Conservation (phyloP, 2,888 invertebrate genomes). For the Nemotelus nigrinus region DNA sequence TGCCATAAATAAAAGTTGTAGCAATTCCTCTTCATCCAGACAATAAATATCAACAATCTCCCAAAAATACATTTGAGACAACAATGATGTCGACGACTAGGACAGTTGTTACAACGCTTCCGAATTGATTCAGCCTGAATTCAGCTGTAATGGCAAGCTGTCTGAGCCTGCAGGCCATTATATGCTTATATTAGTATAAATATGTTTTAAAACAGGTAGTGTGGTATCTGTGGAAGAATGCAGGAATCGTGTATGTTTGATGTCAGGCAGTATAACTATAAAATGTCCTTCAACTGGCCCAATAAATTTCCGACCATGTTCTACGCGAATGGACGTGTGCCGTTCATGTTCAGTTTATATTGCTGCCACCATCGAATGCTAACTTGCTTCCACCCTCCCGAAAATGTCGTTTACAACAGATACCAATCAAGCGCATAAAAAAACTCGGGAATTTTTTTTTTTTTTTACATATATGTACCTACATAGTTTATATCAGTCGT, state of each 20-base stretch:
- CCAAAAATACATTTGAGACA: background rate
- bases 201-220: no score
- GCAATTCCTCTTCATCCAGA: background rate
- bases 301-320: constrained; percentile 39
- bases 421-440: constrained; percentile 31
- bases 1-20: constrained; percentile 24
- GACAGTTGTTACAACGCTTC: constrained; percentile 18
- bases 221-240: no score
- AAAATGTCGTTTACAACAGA: constrained; percentile 37
- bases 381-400: constrained; percentile 10
- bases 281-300: constrained; percentile 10
- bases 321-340: constrained; percentile 22
- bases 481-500: no score
- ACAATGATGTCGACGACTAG: constrained; percentile 1
- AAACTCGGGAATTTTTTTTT: background rate
- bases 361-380: constrained; percentile 38
- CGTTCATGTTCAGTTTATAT: constrained; percentile 43
- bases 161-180: no score
- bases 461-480: background rate
- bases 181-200: no score
- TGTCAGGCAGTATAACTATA: no score
- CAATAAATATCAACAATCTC: constrained; percentile 33
- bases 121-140: background rate
- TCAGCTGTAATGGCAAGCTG: no score
- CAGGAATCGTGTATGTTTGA: no score